Base-by-base conservation (phyloP, 2,113 vertebrate genomes). In the Podilymbus podiceps region DNA sequence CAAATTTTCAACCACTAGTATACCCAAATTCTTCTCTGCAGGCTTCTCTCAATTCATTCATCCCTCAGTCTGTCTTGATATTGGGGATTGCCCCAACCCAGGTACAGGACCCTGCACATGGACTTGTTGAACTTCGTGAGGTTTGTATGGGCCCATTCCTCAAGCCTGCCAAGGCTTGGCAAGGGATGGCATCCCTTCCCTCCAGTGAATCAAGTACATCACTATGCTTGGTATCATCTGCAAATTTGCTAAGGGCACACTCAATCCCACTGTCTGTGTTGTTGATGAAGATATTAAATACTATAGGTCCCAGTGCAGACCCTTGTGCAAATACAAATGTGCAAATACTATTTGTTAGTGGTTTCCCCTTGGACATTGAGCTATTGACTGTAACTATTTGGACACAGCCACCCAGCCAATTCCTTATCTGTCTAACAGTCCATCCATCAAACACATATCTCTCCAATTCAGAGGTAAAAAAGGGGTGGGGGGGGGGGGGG, bases 31-130 rank as follows among this genome's bases (percentile, higher is more conserved):
- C 22, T 68, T 73, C 47, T 64, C 15, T 24, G 8, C 17, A 53
- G 12, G 11, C 5, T 40, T 15, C 9, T 33, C 5, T 49, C 35
- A 72, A 9, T 30, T 11, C 12, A 30, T 33, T 64, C 17, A 33
- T 11, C 6, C 8, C 2, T 44, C 50, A 73, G 3, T 25, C 6
- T 53, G 25, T 49, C 11, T 5, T 31, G 22, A 27, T 42, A 15
- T 2, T 31, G 12, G 14, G 24, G 20, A 44, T 73, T 73, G 4
- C 6, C 8, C 15, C 9, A 22, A 0, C 4, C 5, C 15, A 47
- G 6, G 3, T 33, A 15, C 16, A 75, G 12, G 10, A 31, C 7
- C 23, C 49, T 89, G 24, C 5, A 24, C 1, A 1, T 21, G 12
- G 11, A 28, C 19, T 72, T 72, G 17, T 20, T 58, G 59, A 58